Conservation (phyloP, 2,888 invertebrate genomes). For the Megastigmus dorsalis region DNA sequence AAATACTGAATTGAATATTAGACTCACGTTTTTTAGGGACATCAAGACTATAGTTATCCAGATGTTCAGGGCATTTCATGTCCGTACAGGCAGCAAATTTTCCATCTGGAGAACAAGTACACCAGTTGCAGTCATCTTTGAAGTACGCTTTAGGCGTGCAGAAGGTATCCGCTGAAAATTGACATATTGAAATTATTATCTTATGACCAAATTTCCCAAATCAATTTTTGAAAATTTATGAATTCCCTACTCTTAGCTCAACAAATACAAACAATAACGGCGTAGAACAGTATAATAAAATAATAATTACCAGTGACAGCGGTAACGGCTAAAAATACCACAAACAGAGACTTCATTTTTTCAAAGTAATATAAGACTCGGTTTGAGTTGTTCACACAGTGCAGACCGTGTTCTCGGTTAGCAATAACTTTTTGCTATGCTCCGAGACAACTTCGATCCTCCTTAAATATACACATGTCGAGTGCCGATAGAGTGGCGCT, state of each 20-base stretch:
- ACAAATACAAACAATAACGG: too few relatives aligned
- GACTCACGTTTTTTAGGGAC: not conserved
- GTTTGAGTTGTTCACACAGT: too few relatives aligned
- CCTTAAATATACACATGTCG: not conserved
- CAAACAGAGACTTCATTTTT: slow-evolving; percentile 18
- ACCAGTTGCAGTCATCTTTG: slow-evolving; percentile 76
- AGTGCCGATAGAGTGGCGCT: too few relatives aligned
- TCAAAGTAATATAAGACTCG: too few relatives aligned
- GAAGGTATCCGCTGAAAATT: slow-evolving; percentile 23
- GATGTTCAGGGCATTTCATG: slow-evolving; percentile 58
- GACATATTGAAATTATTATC: not conserved
- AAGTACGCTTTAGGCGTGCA: slow-evolving; percentile 74
- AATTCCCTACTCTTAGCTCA: too few relatives aligned
- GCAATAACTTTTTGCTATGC: not conserved
- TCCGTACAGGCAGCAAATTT: slow-evolving; percentile 75
- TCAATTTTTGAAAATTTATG: too few relatives aligned
- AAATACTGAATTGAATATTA: too few relatives aligned
- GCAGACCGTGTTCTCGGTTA: too few relatives aligned
- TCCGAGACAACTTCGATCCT: not conserved
- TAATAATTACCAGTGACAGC: slow-evolving; percentile 25
- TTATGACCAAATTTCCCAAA: not conserved
- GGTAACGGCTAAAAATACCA: not conserved
- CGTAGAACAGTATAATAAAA: too few relatives aligned
- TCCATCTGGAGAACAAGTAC: slow-evolving; percentile 76
- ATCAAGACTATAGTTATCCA: too few relatives aligned